Evolutionary conservation across 2,113 vertebrate genomes (phyloP).

Genomic region (Noctilio leporinus): DNA sequence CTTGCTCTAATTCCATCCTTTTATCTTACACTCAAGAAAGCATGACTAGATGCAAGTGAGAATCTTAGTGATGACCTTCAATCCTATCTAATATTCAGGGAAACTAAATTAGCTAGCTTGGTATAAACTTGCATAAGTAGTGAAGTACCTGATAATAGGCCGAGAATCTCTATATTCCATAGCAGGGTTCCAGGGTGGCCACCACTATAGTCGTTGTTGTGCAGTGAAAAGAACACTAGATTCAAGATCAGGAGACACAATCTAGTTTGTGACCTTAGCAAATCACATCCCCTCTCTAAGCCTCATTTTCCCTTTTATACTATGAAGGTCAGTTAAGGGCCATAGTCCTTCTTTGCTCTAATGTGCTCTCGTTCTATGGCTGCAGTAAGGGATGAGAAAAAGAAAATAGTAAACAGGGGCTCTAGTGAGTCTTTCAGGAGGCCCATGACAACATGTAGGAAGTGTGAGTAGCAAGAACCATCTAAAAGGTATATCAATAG

Average conservation of each 20-base stretch:
- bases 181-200: neutral
- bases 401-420: neutral
- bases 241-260: neutral
- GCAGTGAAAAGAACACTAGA: neutral
- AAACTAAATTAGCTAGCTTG: neutral
- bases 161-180: neutral
- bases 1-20: neutral
- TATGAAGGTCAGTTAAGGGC: neutral
- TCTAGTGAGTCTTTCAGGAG: neutral
- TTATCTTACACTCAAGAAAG: neutral
- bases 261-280: neutral
- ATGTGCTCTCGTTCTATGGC: neutral
- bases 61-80: neutral
- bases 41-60: neutral
- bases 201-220: neutral
- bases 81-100: neutral
- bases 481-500: neutral
- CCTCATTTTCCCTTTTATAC: neutral
- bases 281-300: neutral
- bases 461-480: neutral
- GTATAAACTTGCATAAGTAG: neutral
- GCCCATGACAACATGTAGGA: neutral
- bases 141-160: neutral
- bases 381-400: neutral
- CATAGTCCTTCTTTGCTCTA: neutral